These are phyloP conservation scores for Watersipora subatra DNA, from an alignment of 1,140 invertebrate species.

Conservation along the genomic window DNA sequence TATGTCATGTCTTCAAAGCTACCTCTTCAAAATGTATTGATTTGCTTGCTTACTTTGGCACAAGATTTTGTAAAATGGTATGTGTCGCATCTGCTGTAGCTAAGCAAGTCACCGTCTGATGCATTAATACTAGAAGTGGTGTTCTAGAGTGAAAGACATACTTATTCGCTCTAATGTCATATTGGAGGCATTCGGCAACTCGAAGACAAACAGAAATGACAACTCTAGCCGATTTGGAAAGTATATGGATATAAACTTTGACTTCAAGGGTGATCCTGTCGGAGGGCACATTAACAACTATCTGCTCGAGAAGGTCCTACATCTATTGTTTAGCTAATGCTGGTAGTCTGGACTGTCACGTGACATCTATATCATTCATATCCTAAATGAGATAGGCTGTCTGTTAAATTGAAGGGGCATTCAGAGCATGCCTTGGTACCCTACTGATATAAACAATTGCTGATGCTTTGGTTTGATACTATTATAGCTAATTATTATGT, in stretches of 20 bases:
- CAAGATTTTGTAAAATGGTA: background rate
- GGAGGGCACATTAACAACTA: conserved; percentile 94
- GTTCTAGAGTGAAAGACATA: conserved; percentile 82
- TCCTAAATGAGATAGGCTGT: background rate
- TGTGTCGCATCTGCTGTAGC: no score
- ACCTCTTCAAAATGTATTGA: background rate
- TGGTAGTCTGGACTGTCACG: background rate
- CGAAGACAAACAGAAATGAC: conserved; percentile 91
- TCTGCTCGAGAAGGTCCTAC: conserved; percentile 81
- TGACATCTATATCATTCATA: background rate
- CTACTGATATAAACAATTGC: no score
- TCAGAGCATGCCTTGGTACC: no score
- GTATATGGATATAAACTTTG: conserved; percentile 98
- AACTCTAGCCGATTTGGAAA: conserved; percentile 96
- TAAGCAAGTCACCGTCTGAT: no score
- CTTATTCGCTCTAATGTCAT: conserved; percentile 89
- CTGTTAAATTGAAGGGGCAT: no score
- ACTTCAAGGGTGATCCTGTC: conserved; percentile 92
- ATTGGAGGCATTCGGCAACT: conserved; percentile 92
- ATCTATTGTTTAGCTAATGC: conserved; percentile 1
- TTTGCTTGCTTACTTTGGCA: background rate
- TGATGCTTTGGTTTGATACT: no score
- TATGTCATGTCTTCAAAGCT: conserved; percentile 1
- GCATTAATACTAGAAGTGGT: no score
- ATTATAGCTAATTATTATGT: no score